Evolutionary conservation across 2,888 invertebrate species (phyloP).

Genomic region (Andrena bucephala): DNA sequence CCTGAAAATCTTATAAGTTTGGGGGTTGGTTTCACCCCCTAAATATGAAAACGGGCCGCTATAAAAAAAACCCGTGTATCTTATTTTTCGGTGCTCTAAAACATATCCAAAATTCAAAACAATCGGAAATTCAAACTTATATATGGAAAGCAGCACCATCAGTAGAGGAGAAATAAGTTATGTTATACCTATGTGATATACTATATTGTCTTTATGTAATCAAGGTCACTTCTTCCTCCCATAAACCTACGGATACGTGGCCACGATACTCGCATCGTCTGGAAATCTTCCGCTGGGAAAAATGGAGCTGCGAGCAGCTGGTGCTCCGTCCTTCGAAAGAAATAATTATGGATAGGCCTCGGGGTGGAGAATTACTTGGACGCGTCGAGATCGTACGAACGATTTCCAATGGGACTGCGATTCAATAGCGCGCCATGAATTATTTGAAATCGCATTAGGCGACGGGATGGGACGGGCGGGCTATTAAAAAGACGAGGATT

Average conservation of each 20-base stretch:
- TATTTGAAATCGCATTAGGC: slow-evolving; percentile 17
- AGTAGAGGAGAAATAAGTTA: no score
- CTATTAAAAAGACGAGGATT: slow-evolving; percentile 36
- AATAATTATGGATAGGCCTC: slow-evolving; percentile 13
- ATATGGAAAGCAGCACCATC: no score
- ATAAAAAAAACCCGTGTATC: no score
- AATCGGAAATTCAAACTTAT: no score
- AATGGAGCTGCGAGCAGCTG: slow-evolving; percentile 38
- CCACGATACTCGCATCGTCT: slow-evolving; percentile 21
- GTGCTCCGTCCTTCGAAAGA: not conserved
- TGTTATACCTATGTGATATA: no score
- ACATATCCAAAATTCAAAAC: no score
- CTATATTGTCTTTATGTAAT: no score
- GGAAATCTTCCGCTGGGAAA: slow-evolving; percentile 39
- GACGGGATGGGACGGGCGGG: not conserved
- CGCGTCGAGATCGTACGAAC: not conserved
- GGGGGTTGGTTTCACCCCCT: no score
- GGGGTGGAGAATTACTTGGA: slow-evolving; percentile 11
- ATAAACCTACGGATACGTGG: slow-evolving; percentile 17
- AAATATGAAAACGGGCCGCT: no score
- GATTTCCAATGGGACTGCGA: slow-evolving; percentile 25
- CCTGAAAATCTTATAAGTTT: no score
- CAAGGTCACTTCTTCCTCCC: not conserved
- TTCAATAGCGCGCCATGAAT: slow-evolving; percentile 36
- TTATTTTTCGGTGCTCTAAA: no score